Conservation (phyloP, 2,113 vertebrate species). For the Microtus pennsylvanicus region DNA sequence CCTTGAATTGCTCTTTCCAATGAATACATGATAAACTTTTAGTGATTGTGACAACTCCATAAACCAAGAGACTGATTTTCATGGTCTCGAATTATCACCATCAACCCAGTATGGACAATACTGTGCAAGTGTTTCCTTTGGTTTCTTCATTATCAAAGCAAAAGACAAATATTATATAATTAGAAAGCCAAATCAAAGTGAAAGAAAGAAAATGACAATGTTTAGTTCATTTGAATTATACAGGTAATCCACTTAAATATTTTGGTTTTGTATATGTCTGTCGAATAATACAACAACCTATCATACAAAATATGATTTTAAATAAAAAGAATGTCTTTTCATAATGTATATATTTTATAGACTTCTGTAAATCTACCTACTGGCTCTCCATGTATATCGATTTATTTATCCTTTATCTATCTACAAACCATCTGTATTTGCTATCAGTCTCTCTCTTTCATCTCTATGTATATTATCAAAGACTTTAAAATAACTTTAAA, state of each 20-base stretch:
- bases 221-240: conserved; percentile 2
- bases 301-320: not conserved
- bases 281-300: not conserved
- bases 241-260: not conserved
- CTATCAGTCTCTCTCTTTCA: not conserved
- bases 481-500: not conserved
- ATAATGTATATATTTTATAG: not conserved
- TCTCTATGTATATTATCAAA: not conserved
- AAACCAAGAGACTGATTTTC: not conserved
- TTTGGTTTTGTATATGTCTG: not conserved
- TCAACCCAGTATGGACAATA: not conserved
- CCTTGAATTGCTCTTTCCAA: not conserved
- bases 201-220: not conserved
- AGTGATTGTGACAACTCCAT: not conserved
- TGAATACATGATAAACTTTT: not conserved
- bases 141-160: not conserved
- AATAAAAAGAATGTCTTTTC: not conserved
- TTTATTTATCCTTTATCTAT: too few relatives aligned
- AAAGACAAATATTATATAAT: not conserved
- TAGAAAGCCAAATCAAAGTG: not conserved
- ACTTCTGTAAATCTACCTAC: not conserved
- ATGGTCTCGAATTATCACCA: not conserved
- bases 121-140: not conserved
- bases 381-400: not conserved
- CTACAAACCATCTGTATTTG: not conserved